Conservation (phyloP, 2,113 vertebrate genomes). For the Amblyornis subalaris region DNA sequence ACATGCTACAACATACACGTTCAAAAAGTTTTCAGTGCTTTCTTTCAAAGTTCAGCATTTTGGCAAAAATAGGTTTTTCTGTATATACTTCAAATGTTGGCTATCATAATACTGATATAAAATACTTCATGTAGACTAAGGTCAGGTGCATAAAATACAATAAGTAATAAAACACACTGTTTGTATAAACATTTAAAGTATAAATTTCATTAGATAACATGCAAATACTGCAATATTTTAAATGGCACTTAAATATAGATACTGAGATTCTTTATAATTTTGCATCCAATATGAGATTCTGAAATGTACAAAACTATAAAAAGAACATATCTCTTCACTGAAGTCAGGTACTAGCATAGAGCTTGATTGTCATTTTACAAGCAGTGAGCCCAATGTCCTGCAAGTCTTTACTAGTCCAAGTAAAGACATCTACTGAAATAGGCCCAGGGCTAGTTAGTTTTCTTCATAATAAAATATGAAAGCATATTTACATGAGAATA, state of each 20-base stretch:
- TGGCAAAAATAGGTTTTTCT: conserved; percentile 73
- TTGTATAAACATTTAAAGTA: conserved; percentile 75
- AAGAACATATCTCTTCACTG: conserved; percentile 80
- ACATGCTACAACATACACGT: conserved; percentile 54
- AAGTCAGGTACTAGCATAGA: conserved; percentile 55
- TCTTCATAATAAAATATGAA: conserved; percentile 70
- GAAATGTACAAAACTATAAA: conserved; percentile 73
- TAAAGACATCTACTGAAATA: not conserved
- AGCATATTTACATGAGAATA: conserved; percentile 70
- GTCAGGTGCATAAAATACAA: conserved; percentile 70
- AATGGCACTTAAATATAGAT: conserved; percentile 79
- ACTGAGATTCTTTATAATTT: conserved; percentile 65
- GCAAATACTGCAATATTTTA: conserved; percentile 80
- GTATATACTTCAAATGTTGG: conserved; percentile 75
- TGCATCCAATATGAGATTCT: conserved; percentile 59
- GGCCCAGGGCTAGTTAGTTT: conserved; percentile 52
- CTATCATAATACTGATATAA: conserved; percentile 86
- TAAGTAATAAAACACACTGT: conserved; percentile 69
- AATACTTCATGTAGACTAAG: conserved; percentile 79
- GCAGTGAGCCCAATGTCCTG: conserved; percentile 40
- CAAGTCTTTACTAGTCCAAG: not conserved
- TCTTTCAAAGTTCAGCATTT: conserved; percentile 67
- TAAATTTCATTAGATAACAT: conserved; percentile 83
- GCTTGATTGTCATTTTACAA: conserved; percentile 84
- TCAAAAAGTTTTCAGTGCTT: conserved; percentile 71